Evolutionary conservation across 2,888 invertebrate species (phyloP).

Genomic region (Yponomeuta plumbellus): DNA sequence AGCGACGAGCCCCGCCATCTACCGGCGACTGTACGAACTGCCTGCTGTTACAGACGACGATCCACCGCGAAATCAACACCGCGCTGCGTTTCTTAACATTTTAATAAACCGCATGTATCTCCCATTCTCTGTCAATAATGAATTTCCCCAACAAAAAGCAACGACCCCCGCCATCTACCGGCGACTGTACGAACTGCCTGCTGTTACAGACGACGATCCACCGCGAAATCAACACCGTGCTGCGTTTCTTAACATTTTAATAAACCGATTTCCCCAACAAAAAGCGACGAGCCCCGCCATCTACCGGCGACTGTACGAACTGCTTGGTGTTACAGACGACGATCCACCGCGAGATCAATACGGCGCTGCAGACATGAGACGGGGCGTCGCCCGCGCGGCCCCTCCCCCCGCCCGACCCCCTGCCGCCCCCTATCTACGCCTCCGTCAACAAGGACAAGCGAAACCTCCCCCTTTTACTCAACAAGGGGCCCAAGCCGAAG

Average conservation of each 20-base stretch:
- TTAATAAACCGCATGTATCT: too few species aligned
- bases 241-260: too few species aligned
- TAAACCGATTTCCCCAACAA: too few species aligned
- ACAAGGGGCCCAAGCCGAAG: slow-evolving; percentile 21
- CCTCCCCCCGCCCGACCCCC: slow-evolving; percentile 2
- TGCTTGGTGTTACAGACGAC: slow-evolving; percentile 72
- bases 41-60: slow-evolving; percentile 77
- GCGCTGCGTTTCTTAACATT: too few species aligned
- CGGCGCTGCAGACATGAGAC: slow-evolving; percentile 86
- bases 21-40: background rate
- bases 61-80: slow-evolving; percentile 89
- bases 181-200: too few species aligned
- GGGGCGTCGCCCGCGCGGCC: slow-evolving; percentile 34
- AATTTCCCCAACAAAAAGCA: too few species aligned
- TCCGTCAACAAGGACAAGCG: slow-evolving; percentile 24
- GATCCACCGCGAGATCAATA: slow-evolving; percentile 89
- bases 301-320: background rate
- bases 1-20: too few species aligned
- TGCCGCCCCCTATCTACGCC: slow-evolving; percentile 26
- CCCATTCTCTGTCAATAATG: too few species aligned
- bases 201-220: slow-evolving; percentile 82
- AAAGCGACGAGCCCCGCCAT: too few species aligned
- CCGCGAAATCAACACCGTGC: slow-evolving; percentile 86
- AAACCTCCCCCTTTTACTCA: slow-evolving; percentile 35
- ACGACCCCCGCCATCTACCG: background rate